Conservation (phyloP, 2,888 invertebrate species). For the Drosophila cracens region DNA sequence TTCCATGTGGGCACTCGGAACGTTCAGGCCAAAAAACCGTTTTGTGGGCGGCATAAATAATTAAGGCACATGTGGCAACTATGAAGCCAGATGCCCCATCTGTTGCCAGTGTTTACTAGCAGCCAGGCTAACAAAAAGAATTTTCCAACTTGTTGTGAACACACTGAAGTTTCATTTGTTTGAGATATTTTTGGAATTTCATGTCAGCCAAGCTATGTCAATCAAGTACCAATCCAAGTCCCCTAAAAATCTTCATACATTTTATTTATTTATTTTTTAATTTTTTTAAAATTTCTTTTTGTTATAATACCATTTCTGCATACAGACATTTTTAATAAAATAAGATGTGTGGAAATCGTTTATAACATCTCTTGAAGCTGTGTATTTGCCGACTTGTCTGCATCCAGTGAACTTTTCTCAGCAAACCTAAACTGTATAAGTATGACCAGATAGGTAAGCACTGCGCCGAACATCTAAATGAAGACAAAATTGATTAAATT, state of each 20-base stretch:
- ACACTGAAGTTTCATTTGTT: background rate
- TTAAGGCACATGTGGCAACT: conserved; percentile 48
- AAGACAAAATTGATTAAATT: background rate
- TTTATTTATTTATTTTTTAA: background rate
- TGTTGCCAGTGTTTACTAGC: background rate
- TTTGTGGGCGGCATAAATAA: conserved; percentile 73
- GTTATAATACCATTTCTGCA: too few relatives aligned
- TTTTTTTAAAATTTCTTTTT: background rate
- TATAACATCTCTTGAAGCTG: background rate
- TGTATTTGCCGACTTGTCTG: background rate
- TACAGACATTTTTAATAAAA: background rate
- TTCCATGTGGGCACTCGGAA: conserved; percentile 36
- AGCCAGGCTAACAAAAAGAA: background rate
- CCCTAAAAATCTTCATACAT: too few relatives aligned
- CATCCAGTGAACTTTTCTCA: conserved; percentile 20
- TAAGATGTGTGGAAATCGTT: background rate
- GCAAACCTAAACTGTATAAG: conserved; percentile 84
- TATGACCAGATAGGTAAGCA: conserved; percentile 82
- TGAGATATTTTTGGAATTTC: background rate
- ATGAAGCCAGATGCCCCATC: conserved; percentile 10
- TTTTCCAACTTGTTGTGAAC: conserved; percentile 5
- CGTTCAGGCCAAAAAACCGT: background rate
- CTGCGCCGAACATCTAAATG: conserved; percentile 81
- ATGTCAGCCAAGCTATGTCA: background rate
- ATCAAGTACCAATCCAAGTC: background rate